These are phyloP conservation scores for Cactoblastis cactorum DNA, from an alignment of 2,888 invertebrate genomes.

Conservation along the genomic window DNA sequence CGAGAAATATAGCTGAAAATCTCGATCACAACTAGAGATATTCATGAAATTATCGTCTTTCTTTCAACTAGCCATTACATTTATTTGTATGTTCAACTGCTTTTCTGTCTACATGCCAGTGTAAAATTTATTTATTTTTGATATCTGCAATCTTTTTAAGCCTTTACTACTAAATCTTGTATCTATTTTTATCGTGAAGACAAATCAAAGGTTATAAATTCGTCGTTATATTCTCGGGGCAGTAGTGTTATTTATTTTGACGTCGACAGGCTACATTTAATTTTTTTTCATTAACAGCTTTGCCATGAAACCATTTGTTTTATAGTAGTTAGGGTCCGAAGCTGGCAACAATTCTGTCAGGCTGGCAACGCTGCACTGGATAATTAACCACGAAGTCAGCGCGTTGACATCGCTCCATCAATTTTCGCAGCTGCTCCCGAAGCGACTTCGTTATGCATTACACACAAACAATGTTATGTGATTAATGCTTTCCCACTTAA, in stretches of 20 bases:
- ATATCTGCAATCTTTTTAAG: no score
- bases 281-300: background rate
- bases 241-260: no score
- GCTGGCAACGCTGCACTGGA: slow-evolving; percentile 27
- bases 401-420: slow-evolving; percentile 67
- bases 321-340: background rate
- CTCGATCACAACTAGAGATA: background rate
- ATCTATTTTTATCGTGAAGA: no score
- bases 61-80: background rate
- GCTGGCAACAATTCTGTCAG: slow-evolving; percentile 1
- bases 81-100: background rate
- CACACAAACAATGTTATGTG: slow-evolving; percentile 70
- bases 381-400: slow-evolving; percentile 67
- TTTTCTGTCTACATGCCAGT: background rate
- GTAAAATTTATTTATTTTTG: no score
- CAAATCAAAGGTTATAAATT: no score
- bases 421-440: slow-evolving; percentile 50
- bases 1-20: slow-evolving; percentile 17
- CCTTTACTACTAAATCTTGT: no score
- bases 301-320: background rate
- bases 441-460: slow-evolving; percentile 50
- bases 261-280: background rate
- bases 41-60: background rate
- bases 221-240: no score
- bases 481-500: slow-evolving; percentile 67